A percentile compares a stretch with the other conserved stretches of the same genome.
Conservation (phyloP, 2,113 vertebrate species). For the Pygoscelis antarcticus region DNA sequence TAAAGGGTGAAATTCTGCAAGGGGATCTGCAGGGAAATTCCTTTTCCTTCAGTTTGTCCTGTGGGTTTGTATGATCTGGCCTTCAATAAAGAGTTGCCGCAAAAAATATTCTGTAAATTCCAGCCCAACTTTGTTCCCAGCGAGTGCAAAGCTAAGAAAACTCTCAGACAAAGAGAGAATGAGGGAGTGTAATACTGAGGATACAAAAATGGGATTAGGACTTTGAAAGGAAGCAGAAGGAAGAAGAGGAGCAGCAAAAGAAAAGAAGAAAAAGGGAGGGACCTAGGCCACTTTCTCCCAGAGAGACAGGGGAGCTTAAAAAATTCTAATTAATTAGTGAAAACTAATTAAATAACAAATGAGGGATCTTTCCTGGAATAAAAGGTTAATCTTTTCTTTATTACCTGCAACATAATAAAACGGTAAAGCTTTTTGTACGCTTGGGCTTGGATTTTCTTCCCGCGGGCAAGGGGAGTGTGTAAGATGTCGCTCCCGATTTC, state of each 20-base stretch:
- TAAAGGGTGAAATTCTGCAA: background rate
- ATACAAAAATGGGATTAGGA: constrained; percentile 59
- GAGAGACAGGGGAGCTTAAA: constrained; percentile 44
- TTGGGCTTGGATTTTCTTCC: background rate
- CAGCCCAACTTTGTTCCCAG: constrained; percentile 12
- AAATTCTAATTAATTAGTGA: constrained; percentile 64
- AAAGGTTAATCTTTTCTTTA: constrained; percentile 64
- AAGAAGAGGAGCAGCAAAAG: constrained; percentile 39
- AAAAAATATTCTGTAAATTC: constrained; percentile 28
- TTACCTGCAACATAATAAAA: constrained; percentile 22
- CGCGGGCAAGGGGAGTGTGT: background rate
- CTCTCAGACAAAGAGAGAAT: constrained; percentile 24
- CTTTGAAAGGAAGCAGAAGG: constrained; percentile 39
- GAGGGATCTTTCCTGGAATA: background rate
- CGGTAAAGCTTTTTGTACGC: background rate
- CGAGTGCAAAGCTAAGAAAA: constrained; percentile 22
- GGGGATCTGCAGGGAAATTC: background rate
- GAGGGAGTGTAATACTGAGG: background rate
- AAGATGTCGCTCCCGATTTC: background rate
- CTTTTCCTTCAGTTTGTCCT: background rate
- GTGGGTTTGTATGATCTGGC: background rate
- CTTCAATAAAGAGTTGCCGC: background rate
- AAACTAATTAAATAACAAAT: constrained; percentile 67
- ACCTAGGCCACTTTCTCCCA: constrained; percentile 40
- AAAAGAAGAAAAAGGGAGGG: constrained; percentile 27